These are phyloP conservation scores for Oncorhynchus gorbuscha DNA, from an alignment of 2,113 vertebrate species.

Conservation along the genomic window DNA sequence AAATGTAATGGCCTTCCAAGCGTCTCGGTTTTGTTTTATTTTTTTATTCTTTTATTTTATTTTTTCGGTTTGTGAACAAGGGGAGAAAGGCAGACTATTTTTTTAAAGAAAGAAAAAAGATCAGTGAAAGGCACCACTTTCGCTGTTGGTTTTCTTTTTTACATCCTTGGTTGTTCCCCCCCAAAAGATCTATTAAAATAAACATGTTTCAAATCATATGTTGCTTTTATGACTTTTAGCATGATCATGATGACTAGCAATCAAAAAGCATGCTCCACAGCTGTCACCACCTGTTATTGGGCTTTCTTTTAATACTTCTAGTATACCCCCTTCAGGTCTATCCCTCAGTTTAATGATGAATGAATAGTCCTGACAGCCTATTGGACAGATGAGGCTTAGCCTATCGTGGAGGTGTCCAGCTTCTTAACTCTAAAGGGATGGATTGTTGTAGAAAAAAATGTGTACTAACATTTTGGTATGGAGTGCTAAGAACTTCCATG, in stretches of 20 bases:
- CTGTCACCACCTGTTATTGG: no score
- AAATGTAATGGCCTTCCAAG: slow-evolving; percentile 74
- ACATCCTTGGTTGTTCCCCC: slow-evolving; percentile 69
- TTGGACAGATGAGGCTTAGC: no score
- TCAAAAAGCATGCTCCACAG: neutral
- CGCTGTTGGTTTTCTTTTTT: slow-evolving; percentile 67
- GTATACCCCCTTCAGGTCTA: no score
- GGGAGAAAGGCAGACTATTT: slow-evolving; percentile 70
- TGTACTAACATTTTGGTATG: no score
- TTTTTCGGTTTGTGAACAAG: slow-evolving; percentile 68
- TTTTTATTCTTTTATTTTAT: slow-evolving; percentile 49
- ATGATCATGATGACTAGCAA: slow-evolving; percentile 10
- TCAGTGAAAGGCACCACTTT: slow-evolving; percentile 61
- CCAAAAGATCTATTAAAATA: slow-evolving; percentile 72
- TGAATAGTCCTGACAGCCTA: no score
- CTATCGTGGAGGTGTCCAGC: no score
- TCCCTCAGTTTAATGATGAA: no score
- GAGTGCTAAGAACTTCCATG: no score
- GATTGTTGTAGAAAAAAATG: no score
- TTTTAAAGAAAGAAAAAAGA: slow-evolving; percentile 70
- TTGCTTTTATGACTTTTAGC: slow-evolving; percentile 59
- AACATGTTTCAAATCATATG: slow-evolving; percentile 69
- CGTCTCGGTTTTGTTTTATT: slow-evolving; percentile 57
- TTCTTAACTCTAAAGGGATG: no score
- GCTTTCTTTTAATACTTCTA: no score